Evolutionary conservation across 2,797 vertebrate species (phyloP), one percentile per base, ranked within the genome.

Genomic region (Erpetoichthys calabaricus): DNA sequence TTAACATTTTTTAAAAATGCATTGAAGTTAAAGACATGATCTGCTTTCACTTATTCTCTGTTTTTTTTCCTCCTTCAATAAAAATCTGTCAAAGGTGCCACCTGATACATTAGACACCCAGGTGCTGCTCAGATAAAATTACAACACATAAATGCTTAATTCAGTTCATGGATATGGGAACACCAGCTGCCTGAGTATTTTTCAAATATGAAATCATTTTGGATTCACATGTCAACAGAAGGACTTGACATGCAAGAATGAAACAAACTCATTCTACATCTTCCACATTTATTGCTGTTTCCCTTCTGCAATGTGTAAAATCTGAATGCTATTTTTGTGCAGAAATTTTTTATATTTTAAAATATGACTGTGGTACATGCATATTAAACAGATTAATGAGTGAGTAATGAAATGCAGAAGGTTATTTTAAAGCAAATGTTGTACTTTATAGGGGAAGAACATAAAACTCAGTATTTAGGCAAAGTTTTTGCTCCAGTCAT

Each of bases 71-170:
- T 7, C 56, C 60, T 66, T 59, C 69, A 80, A 25, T 25, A 25
- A 25, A 25, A 25, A 25, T 25, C 25, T 25, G 76, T 78, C 79
- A 80, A 83, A 78, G 77, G 79, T 71, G 78, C 80, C 85, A 87
- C 83, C 84, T 87, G 86, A 87, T 78, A 72, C 67, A 75, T 78
- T 71, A 50, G 74, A 75, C 66, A 74, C 82, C 84, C 89, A 94
- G 92, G 93, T 94, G 91, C 71, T 81, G 77, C 73, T 79, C 82
- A 73, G 84, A 86, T 84, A 84, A 75, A 67, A 80, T 89, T 90
- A 85, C 79, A 75, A 67, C 67, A 70, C 57, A 73, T 75, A 78
- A 71, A 70, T 75, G 74, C 67, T 70, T 67, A 73, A 66, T 79
- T 76, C 75, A 70, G 10, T 55, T 72, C 70, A 67, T 70, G 78